A percentile compares a stretch with the other conserved stretches of the same genome.
Evolutionary conservation across 1,140 invertebrate species (phyloP).

Genomic region (Stegodyphus mimosarum): DNA sequence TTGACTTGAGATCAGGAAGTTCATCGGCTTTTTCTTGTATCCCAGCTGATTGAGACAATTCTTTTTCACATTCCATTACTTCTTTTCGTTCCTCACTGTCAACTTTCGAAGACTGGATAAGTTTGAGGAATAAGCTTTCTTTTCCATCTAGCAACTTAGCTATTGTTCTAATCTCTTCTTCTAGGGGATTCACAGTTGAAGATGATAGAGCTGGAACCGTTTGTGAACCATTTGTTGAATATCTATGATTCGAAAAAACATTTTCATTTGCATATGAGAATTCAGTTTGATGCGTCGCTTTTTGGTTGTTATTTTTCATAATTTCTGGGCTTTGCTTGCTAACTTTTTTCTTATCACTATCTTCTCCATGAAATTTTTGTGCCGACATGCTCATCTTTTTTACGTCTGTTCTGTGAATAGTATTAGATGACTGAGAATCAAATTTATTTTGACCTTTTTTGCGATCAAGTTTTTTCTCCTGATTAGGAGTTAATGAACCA

Average conservation of each 20-base stretch:
- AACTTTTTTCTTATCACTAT: not conserved
- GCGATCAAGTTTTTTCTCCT: not conserved
- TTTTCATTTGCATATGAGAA: not conserved
- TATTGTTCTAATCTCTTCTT: slow-evolving; percentile 46
- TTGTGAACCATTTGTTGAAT: no score
- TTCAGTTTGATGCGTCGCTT: not conserved
- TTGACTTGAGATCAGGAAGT: not conserved
- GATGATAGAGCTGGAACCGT: not conserved
- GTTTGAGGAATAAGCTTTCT: slow-evolving; percentile 40
- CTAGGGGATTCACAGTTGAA: slow-evolving; percentile 6
- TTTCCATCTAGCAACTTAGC: slow-evolving; percentile 41
- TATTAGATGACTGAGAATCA: not conserved
- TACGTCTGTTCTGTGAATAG: not conserved
- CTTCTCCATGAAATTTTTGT: not conserved
- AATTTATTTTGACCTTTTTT: slow-evolving; percentile 1
- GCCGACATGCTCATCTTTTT: not conserved
- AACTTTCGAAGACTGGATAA: slow-evolving; percentile 36
- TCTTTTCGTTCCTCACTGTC: not conserved
- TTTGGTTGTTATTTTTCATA: not conserved
- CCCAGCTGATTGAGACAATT: not conserved
- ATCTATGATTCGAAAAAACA: no score
- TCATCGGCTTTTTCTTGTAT: not conserved
- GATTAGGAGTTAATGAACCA: slow-evolving; percentile 6
- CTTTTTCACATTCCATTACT: not conserved
- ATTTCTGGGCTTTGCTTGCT: not conserved